These are phyloP conservation scores for Cyclargus thomasi DNA, from an alignment of 1,140 invertebrate species.

Conservation along the genomic window DNA sequence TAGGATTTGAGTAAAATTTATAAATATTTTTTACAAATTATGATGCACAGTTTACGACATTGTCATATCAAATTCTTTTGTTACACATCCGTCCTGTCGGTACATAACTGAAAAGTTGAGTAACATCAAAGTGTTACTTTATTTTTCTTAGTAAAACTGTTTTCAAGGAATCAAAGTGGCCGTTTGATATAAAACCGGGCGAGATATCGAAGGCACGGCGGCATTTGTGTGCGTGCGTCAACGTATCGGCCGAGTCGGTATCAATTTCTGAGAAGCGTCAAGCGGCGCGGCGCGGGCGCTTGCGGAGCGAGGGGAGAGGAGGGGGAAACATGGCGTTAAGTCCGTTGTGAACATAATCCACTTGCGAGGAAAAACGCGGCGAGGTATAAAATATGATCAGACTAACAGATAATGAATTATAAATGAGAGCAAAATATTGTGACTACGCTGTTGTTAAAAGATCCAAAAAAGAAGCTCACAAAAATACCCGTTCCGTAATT, in stretches of 20 bases:
- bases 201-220: conserved; percentile 30
- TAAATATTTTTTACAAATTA: too few relatives aligned
- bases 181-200: conserved; percentile 21
- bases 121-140: background rate
- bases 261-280: conserved; percentile 63
- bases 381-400: too few relatives aligned
- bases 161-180: background rate
- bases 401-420: too few relatives aligned
- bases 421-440: too few relatives aligned
- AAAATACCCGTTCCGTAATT: too few relatives aligned
- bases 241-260: conserved; percentile 33
- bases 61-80: too few relatives aligned
- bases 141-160: background rate
- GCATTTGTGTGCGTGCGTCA: conserved; percentile 26
- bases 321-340: conserved; percentile 78
- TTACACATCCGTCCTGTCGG: too few relatives aligned
- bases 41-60: too few relatives aligned
- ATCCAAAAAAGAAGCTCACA: too few relatives aligned
- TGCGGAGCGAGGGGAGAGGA: conserved; percentile 46
- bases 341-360: conserved; percentile 66
- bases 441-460: too few relatives aligned
- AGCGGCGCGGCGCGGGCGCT: conserved; percentile 53
- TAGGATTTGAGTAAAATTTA: too few relatives aligned
- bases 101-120: background rate
- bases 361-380: background rate